Base-by-base conservation (phyloP, 2,113 vertebrate species). In the Tachysurus fulvidraco region DNA sequence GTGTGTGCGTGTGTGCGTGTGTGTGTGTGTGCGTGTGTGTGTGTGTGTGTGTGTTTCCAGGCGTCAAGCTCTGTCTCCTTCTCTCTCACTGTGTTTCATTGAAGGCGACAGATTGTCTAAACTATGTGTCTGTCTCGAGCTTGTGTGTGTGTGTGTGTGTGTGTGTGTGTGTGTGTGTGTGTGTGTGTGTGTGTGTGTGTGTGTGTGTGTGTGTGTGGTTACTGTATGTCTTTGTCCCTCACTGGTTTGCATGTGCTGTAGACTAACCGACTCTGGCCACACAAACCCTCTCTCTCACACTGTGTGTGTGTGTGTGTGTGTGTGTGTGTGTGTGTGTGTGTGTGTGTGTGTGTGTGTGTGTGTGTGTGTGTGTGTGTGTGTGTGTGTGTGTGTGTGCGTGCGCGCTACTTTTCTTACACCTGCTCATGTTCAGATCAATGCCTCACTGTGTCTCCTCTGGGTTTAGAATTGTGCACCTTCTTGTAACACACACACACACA, bases 21-120 rank as follows among this genome's bases (percentile, higher is more conserved):
- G 36, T 36, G 36, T 36, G 36, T 36, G 36, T 36, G 36, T 76
- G 59, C 67, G 81, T 86, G 83, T 90, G 88, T 83, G 85, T 81
- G 81, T 64, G 78, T 54, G 83, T 2, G 28, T 52, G 21, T 77
- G 62, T 83, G 82, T 86, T 25, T 52, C 73, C 73, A 76, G 73
- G 73, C 73, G 23, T 76, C 73, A 0, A 76, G 12, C 73, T 76
- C 44, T n/a, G 73, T 76, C 73, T 76, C 73, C 73, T 71, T 71
- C 67, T 76, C 73, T 46, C 41, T 14, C 69, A 44, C 14, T 76
- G 23, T 76, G 21, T 76, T 50, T 74, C 71, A 74, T 46, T 76
- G 73, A 76, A 76, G 73, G 73, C 73, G 73, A 76, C 73, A n/a
- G 73, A 76, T 76, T 44, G 73, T 52, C 73, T 76, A 11, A 44